Conservation (phyloP, 2,113 vertebrate species). For the Corythoichthys haematopterus region DNA sequence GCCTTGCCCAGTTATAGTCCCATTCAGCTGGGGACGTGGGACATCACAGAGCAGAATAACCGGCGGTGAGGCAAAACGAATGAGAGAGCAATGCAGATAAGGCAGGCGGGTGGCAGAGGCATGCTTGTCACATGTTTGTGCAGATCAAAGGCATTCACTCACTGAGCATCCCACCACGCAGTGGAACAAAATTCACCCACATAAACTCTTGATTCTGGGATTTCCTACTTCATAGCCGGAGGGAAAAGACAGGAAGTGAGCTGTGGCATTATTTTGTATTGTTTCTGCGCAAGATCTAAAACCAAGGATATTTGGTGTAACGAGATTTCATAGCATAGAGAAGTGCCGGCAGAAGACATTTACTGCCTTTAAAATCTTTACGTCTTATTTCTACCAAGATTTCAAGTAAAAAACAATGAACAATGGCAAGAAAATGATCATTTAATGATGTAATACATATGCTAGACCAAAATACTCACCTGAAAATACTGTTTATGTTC, state of each 20-base stretch:
- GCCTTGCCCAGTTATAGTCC: constrained; percentile 20
- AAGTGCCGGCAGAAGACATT: constrained; percentile 19
- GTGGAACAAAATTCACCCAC: constrained; percentile 21
- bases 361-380: not conserved
- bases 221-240: constrained; percentile 16
- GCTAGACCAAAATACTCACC: not conserved
- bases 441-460: not conserved
- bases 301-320: constrained; percentile 21
- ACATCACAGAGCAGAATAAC: constrained; percentile 43
- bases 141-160: constrained; percentile 38
- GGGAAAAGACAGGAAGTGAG: constrained; percentile 11
- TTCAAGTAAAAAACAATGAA: constrained; percentile 9
- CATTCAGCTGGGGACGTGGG: constrained; percentile 32
- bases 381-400: constrained; percentile 13
- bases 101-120: constrained; percentile 15
- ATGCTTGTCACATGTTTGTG: constrained; percentile 26
- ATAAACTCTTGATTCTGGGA: constrained; percentile 29
- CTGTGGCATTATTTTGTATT: constrained; percentile 11
- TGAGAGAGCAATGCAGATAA: constrained; percentile 21
- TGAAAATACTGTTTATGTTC: not conserved
- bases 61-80: constrained; percentile 1
- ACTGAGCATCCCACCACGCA: constrained; percentile 4
- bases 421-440: constrained; percentile 2
- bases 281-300: constrained; percentile 9
- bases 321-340: constrained; percentile 20